Base-by-base conservation (phyloP, 2,113 vertebrate species). In the Numenius arquata region DNA sequence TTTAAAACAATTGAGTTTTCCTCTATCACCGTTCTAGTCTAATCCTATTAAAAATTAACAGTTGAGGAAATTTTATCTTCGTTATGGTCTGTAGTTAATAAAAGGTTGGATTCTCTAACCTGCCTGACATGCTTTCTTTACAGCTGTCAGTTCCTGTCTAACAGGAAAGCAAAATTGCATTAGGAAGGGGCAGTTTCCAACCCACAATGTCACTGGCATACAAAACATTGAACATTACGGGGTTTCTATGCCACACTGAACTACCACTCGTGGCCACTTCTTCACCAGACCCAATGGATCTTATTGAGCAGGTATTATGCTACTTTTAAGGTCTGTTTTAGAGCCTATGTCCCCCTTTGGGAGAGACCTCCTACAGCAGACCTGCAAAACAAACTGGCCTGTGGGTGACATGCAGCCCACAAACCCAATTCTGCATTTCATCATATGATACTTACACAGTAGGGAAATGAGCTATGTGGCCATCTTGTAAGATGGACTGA, bases 211-310 rank as follows among this genome's bases (percentile, higher is more conserved):
- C 52, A 78, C 9, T 0, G 0, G 25, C 9, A 26, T 21, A 38
- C 3, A 38, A 47, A 83, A 59, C n/a, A 50, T 4, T 14, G 12
- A 21, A 26, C 0, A 1, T 43, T 27, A 26, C 1, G 3, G 16
- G 3, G 4, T 41, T 84, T 73, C 27, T 59, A 0, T 1, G 7
- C 8, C 19, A 26, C 61, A 59, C 12, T 38, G 56, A 90, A 47
- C 16, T 27, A 45, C 16, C 30, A 40, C 5, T 63, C 25, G 38
- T 8, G n/a, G 34, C 20, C 43, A 29, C 15, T 41, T 47, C n/a
- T 50, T 82, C 32, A 85, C 9, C 26, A 63, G 30, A 62, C 9
- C 3, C 38, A 12, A 59, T 9, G 32, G 19, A 62, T 23, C 15
- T 41, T 52, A 71, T 0, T 74, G 15, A 77, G 10, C 19, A 65